Evolutionary conservation across 35 echinoderm and acorn worm genomes (phyloP), one percentile per base, ranked within the genome.

Genomic region (Amphiura filiformis): DNA sequence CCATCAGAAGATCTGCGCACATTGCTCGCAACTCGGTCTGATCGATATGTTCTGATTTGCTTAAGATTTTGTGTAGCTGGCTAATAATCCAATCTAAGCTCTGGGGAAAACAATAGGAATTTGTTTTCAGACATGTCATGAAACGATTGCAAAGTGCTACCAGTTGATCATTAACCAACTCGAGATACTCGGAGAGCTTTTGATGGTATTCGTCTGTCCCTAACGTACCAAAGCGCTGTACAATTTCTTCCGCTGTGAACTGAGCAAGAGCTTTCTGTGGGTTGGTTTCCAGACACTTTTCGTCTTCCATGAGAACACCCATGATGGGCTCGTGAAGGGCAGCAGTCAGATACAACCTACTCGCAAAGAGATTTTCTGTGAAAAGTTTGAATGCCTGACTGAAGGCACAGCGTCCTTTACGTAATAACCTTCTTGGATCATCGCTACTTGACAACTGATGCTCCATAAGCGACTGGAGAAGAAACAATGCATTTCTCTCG

Each of bases 261-360:
- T 90, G 90, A 77, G 92, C 93, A 12, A 91, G 39, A 0, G 84
- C 90, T 76, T 99, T 99, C 34, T 86, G 82, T 2, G 88, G 90
- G 40, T 99, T 84, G 4, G 96, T 99, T 76, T 99, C 96, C 38
- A 99, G 82, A 40, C 56, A 83, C 11, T 32, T 78, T 42, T 99
- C 96, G 32, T 99, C 93, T 36, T 95, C 93, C 93, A 99, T 94
- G 13, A 99, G 85, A 22, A 99, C 87, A 26, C 80, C 80, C 96
- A 99, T 99, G 61, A 99, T 89, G 0, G 96, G 87, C 57, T 99
- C 96, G 57, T 99, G 93, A n/a, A 99, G 87, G 0, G 93, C 96
- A 3, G 96, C 96, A 9, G 93, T 99, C 3, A 99, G 93, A 80
- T 99, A 99, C 37, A 99, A 65, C 78, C 89, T 92, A 56, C 89